These are phyloP conservation scores for Trichogramma pretiosum DNA, from an alignment of 1,140 invertebrate species.

Conservation along the genomic window DNA sequence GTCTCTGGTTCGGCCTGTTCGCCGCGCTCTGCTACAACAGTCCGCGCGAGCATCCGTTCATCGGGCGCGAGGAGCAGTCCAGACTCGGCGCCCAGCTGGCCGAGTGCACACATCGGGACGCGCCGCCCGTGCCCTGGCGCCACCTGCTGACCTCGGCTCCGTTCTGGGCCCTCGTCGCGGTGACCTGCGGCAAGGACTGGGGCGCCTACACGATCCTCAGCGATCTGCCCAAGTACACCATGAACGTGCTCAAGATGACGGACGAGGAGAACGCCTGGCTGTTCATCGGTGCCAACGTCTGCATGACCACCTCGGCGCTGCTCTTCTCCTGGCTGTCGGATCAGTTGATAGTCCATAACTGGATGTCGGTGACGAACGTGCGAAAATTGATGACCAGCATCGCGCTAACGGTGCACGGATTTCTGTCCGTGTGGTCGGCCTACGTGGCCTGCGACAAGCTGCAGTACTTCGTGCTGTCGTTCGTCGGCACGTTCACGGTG, in stretches of 20 bases:
- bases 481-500: constrained; percentile 63
- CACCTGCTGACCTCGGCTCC: constrained; percentile 28
- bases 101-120: background rate
- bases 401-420: constrained; percentile 14
- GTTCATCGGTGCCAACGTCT: background rate
- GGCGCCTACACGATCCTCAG: constrained; percentile 53
- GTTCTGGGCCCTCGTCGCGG: constrained; percentile 50
- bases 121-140: constrained; percentile 27
- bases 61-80: constrained; percentile 63
- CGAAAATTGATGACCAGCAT: background rate
- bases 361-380: background rate
- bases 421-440: constrained; percentile 22
- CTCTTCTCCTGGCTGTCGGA: constrained; percentile 33
- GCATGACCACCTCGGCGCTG: constrained; percentile 1
- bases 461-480: constrained; percentile 26
- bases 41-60: constrained; percentile 74
- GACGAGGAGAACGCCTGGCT: constrained; percentile 12
- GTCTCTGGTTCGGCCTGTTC: constrained; percentile 67
- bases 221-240: constrained; percentile 58
- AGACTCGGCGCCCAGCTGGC: constrained; percentile 50
- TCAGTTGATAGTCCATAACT: background rate
- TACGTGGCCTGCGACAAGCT: constrained; percentile 25
- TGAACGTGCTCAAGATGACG: constrained; percentile 6
- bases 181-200: constrained; percentile 57
- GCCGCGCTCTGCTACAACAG: constrained; percentile 67